These are phyloP conservation scores for Coreius guichenoti DNA, from an alignment of 2,797 vertebrate species.

Conservation along the genomic window DNA sequence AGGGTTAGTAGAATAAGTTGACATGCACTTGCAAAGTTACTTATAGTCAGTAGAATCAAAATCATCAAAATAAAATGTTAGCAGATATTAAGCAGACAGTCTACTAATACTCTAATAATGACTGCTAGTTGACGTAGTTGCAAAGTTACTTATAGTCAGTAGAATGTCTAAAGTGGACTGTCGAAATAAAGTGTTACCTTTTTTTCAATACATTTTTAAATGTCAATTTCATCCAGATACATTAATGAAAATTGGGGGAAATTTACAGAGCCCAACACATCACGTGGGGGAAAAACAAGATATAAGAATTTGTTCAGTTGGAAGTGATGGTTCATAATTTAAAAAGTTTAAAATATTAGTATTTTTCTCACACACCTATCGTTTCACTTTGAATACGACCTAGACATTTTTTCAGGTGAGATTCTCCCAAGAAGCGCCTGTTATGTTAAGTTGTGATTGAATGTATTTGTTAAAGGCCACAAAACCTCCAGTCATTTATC, in stretches of 20 bases:
- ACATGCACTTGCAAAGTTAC: too few species aligned
- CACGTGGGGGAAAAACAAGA: background rate
- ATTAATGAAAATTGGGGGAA: background rate
- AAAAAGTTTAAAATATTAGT: background rate
- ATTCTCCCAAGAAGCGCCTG: background rate
- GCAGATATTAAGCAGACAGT: too few species aligned
- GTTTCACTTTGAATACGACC: background rate
- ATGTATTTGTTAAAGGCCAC: slow-evolving; percentile 29
- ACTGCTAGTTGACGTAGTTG: background rate
- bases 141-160: background rate
- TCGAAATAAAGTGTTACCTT: background rate
- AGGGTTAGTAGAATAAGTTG: background rate
- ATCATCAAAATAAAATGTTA: too few species aligned
- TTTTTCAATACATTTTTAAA: background rate
- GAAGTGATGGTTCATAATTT: background rate
- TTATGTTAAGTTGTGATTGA: slow-evolving; percentile 28
- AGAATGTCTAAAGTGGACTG: background rate
- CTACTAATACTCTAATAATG: too few species aligned
- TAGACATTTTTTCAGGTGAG: background rate
- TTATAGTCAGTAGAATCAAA: too few species aligned
- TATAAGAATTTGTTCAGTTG: background rate
- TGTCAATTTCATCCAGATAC: background rate
- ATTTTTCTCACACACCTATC: background rate
- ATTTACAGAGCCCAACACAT: background rate
- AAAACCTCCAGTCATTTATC: slow-evolving; percentile 63